Evolutionary conservation across 2,888 invertebrate species (phyloP).

Genomic region (Ophion ventricosus): DNA sequence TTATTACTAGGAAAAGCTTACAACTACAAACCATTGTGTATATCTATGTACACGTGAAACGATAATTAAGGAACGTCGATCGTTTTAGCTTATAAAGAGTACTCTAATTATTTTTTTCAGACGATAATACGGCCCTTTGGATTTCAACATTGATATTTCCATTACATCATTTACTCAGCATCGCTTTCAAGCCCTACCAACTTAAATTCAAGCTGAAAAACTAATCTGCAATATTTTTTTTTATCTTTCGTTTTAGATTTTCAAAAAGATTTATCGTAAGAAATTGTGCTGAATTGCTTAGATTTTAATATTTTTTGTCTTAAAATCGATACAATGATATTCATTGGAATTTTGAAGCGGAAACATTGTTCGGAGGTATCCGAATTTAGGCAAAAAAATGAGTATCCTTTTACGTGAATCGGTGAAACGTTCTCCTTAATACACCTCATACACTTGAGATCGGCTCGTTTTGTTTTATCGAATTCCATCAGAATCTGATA

Average conservation of each 20-base stretch:
- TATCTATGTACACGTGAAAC: background rate
- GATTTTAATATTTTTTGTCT: background rate
- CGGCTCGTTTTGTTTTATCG: constrained; percentile 27
- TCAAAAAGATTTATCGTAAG: background rate
- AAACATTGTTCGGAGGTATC: background rate
- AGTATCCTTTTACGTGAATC: background rate
- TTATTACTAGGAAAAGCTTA: background rate
- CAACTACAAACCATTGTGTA: background rate
- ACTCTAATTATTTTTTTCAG: too few relatives aligned
- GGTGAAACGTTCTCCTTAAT: background rate
- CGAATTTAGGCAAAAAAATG: background rate
- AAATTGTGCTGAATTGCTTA: background rate
- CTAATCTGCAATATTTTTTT: background rate
- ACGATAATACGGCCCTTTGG: too few relatives aligned
- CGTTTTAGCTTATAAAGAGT: too few relatives aligned
- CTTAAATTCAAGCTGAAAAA: background rate
- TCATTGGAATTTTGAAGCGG: background rate
- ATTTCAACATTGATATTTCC: too few relatives aligned
- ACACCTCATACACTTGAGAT: background rate
- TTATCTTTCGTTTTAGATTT: background rate
- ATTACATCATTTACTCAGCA: background rate
- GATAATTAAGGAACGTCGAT: background rate
- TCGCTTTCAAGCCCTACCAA: background rate
- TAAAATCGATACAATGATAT: background rate
- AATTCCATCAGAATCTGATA: constrained; percentile 3